Conservation (phyloP, 2,113 vertebrate species). For the Montifringilla adamsi region DNA sequence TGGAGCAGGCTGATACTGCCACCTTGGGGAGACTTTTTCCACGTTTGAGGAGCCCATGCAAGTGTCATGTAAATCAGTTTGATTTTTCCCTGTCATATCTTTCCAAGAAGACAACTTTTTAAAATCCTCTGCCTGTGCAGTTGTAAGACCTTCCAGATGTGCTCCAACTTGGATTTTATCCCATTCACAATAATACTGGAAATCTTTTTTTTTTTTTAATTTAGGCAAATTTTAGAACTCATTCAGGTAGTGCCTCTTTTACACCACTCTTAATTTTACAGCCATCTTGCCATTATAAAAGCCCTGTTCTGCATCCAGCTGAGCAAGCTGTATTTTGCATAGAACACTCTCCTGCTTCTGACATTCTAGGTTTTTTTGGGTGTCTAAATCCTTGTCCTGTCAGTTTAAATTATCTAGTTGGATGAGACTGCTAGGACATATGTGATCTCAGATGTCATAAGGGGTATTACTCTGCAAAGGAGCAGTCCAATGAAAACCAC, state of each 20-base stretch:
- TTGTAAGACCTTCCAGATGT: slow-evolving; percentile 58
- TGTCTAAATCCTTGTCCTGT: background rate
- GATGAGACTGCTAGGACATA: background rate
- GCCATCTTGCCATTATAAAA: background rate
- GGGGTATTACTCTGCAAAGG: background rate
- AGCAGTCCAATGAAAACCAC: background rate
- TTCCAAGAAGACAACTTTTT: slow-evolving; percentile 44
- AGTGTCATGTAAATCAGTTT: slow-evolving; percentile 3
- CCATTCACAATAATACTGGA: background rate
- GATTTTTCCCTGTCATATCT: background rate
- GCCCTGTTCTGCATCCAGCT: background rate
- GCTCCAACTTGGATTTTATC: background rate
- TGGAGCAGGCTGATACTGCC: slow-evolving; percentile 72
- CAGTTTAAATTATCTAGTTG: background rate
- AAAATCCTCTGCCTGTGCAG: slow-evolving; percentile 6
- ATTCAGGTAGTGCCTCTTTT: background rate
- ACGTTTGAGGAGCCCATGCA: background rate
- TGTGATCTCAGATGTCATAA: background rate
- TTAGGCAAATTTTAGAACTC: background rate
- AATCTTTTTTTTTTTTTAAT: background rate
- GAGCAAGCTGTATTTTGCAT: background rate
- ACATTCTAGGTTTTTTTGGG: background rate
- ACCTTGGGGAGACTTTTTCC: slow-evolving; percentile 63
- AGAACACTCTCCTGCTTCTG: background rate
- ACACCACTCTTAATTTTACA: background rate